phyloP scores from a whole-genome alignment of 2,888 invertebrate genomes.

The Melinopterus prodromus region DNA sequence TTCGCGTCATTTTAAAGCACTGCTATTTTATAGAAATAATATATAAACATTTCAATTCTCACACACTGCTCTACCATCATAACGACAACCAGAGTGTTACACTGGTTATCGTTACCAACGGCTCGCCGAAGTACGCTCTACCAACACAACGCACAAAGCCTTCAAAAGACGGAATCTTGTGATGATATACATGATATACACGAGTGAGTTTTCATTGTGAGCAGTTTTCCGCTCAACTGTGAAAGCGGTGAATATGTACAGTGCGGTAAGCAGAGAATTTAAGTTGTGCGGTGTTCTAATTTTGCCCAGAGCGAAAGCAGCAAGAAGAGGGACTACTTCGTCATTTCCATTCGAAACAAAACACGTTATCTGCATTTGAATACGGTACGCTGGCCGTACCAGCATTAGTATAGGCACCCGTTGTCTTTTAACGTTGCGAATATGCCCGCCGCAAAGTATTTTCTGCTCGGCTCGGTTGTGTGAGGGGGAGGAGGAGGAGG shows the following conservation, averaged over 20 bases:
- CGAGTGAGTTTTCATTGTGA: background rate
- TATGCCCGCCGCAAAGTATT: background rate
- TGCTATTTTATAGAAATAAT: too few relatives aligned
- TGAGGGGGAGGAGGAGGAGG: background rate
- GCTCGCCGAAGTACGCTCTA: too few relatives aligned
- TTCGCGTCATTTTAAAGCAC: too few relatives aligned
- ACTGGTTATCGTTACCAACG: too few relatives aligned
- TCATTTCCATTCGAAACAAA: slow-evolving; percentile 4
- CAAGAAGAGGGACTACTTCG: background rate
- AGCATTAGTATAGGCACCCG: background rate
- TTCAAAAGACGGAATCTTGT: too few relatives aligned
- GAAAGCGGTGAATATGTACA: background rate
- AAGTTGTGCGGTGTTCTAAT: background rate
- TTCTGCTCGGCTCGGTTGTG: background rate
- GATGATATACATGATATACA: background rate
- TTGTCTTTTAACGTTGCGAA: background rate
- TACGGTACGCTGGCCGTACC: background rate
- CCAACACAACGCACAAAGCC: too few relatives aligned
- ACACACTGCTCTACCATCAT: too few relatives aligned
- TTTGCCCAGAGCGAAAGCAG: background rate
- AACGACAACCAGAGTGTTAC: too few relatives aligned
- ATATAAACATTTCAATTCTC: too few relatives aligned
- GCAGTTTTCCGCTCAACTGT: background rate
- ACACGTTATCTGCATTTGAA: slow-evolving; percentile 4
- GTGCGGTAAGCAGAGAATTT: background rate